Conservation (phyloP, 2,888 invertebrate genomes). For the Macaria liturata region DNA sequence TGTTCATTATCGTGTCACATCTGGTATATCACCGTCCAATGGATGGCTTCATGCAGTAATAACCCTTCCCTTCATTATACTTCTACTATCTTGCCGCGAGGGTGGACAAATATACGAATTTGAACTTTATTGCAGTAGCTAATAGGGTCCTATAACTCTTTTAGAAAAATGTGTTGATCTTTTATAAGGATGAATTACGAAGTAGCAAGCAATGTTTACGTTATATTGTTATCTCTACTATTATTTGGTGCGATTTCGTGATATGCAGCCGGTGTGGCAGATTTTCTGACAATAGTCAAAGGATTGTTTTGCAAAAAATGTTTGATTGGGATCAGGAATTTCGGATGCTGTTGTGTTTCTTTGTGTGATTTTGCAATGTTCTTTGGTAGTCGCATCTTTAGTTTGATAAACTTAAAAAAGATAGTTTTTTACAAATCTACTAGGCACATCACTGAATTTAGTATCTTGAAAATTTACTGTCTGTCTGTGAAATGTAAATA, state of each 20-base stretch:
- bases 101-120: slow-evolving; percentile 3
- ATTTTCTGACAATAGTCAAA: slow-evolving; percentile 58
- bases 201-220: slow-evolving; percentile 23
- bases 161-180: slow-evolving; percentile 10
- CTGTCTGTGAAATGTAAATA: too few relatives aligned
- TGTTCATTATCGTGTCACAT: slow-evolving; percentile 46
- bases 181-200: slow-evolving; percentile 2
- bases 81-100: slow-evolving; percentile 8
- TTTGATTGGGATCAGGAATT: slow-evolving; percentile 36
- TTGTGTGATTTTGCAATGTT: not conserved
- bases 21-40: slow-evolving; percentile 39
- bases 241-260: slow-evolving; percentile 47
- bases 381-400: not conserved
- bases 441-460: too few relatives aligned
- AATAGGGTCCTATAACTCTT: not conserved
- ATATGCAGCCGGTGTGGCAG: slow-evolving; percentile 59
- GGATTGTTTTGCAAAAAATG: slow-evolving; percentile 43
- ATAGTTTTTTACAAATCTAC: too few relatives aligned
- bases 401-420: too few relatives aligned
- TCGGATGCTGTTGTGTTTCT: not conserved
- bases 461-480: too few relatives aligned
- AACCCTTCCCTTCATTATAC: slow-evolving; percentile 21
- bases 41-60: slow-evolving; percentile 35
- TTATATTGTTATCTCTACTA: slow-evolving; percentile 28
- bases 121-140: slow-evolving; percentile 8